Conservation (phyloP, 1,140 invertebrate genomes). For the Drosophila pectinifera region DNA sequence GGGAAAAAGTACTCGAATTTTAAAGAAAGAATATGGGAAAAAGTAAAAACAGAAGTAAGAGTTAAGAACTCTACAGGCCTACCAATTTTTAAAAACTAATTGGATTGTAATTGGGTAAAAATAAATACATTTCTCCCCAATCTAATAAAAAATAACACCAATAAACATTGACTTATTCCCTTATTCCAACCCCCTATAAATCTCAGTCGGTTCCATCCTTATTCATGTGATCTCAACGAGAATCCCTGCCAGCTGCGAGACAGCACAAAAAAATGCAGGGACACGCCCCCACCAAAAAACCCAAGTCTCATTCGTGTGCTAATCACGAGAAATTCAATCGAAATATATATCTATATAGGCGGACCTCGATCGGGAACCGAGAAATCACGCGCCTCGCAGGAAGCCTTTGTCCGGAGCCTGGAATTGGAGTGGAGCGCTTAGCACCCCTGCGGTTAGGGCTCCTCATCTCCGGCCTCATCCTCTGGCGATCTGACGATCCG, state of each 20-base stretch:
- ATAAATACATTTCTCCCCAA: slow-evolving; percentile 8
- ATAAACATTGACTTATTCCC: slow-evolving; percentile 32
- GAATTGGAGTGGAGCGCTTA: slow-evolving; percentile 64
- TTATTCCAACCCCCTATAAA: slow-evolving; percentile 18
- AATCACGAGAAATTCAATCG: slow-evolving; percentile 78
- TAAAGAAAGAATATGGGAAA: not conserved
- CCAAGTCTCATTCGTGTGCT: slow-evolving; percentile 69
- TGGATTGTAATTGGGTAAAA: slow-evolving; percentile 28
- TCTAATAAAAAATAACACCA: slow-evolving; percentile 6
- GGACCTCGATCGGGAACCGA: slow-evolving; percentile 32
- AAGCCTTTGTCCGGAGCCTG: slow-evolving; percentile 33
- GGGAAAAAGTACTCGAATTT: too few relatives aligned
- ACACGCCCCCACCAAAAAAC: slow-evolving; percentile 58
- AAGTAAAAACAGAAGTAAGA: not conserved
- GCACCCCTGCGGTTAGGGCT: slow-evolving; percentile 67
- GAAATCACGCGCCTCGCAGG: slow-evolving; percentile 70
- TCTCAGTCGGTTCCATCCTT: slow-evolving; percentile 27
- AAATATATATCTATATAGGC: slow-evolving; percentile 45
- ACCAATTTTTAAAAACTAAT: not conserved
- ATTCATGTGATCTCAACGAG: slow-evolving; percentile 31
- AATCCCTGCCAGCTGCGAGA: slow-evolving; percentile 52
- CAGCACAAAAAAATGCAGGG: slow-evolving; percentile 23
- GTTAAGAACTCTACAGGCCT: not conserved
- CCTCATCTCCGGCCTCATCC: slow-evolving; percentile 35
- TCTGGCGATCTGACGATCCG: slow-evolving; percentile 61